A percentile compares a stretch with the other conserved stretches of the same genome.
phyloP scores from a whole-genome alignment of 92 coral and sea anemone species.

The Parazoanthus atlanticus region DNA sequence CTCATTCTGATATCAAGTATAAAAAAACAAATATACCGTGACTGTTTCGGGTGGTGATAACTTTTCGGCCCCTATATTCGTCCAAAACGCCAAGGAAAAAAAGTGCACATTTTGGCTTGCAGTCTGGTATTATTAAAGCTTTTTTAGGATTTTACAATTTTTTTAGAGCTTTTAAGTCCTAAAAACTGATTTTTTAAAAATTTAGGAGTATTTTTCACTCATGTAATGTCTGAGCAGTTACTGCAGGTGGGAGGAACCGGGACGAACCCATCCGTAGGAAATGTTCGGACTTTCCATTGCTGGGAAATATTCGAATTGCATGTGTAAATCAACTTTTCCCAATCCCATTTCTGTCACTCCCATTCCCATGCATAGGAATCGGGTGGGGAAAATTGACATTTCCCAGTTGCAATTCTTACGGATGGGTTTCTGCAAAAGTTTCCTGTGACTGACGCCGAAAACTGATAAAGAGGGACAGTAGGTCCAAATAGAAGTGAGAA shows the following conservation, averaged over 20 bases:
- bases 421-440: too few relatives aligned
- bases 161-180: neutral
- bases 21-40: neutral
- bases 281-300: neutral
- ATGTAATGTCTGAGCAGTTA: constrained; percentile 8
- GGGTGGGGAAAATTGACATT: too few relatives aligned
- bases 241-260: neutral
- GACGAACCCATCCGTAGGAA: neutral
- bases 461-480: too few relatives aligned
- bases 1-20: neutral
- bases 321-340: neutral
- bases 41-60: neutral
- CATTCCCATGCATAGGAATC: too few relatives aligned
- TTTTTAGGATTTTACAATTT: neutral
- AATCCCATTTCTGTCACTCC: neutral
- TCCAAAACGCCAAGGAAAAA: neutral
- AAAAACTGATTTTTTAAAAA: neutral
- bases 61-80: neutral
- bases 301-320: neutral
- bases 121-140: neutral
- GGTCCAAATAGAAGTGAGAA: too few relatives aligned
- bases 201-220: neutral
- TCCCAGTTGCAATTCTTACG: too few relatives aligned
- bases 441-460: too few relatives aligned
- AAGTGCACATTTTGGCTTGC: neutral